These are phyloP conservation scores for Asbolus verrucosus DNA, from an alignment of 1,140 invertebrate genomes.

Conservation along the genomic window DNA sequence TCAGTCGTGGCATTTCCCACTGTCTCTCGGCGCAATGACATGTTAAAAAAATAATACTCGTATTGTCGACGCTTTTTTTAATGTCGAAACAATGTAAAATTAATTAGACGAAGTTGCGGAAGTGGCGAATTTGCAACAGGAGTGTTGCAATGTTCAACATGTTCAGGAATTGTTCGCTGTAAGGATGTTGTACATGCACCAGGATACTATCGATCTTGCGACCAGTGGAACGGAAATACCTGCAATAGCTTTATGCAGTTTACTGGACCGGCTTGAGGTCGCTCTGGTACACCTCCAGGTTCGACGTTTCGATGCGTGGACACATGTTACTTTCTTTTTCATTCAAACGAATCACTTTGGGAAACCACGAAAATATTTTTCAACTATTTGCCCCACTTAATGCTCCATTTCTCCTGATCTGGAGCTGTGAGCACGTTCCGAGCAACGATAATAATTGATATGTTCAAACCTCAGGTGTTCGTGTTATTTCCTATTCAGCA, in stretches of 20 bases:
- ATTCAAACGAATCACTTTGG: too few relatives aligned
- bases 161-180: too few relatives aligned
- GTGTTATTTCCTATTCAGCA: constrained; percentile 4
- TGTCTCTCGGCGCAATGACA: too few relatives aligned
- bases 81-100: too few relatives aligned
- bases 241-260: constrained; percentile 40
- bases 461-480: constrained; percentile 33
- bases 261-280: constrained; percentile 42
- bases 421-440: constrained; percentile 4
- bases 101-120: too few relatives aligned
- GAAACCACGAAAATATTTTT: not conserved
- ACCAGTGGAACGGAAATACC: constrained; percentile 44
- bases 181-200: not conserved
- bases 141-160: too few relatives aligned
- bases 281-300: not conserved
- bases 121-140: too few relatives aligned
- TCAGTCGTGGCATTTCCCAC: too few relatives aligned
- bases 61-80: too few relatives aligned
- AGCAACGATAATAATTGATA: constrained; percentile 25
- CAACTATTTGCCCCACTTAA: constrained; percentile 2
- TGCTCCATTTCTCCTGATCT: constrained; percentile 7
- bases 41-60: too few relatives aligned
- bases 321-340: not conserved
- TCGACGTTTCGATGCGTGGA: not conserved
- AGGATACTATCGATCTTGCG: constrained; percentile 1